Conservation (phyloP, 2,113 vertebrate species). For the Edolisoma coerulescens region DNA sequence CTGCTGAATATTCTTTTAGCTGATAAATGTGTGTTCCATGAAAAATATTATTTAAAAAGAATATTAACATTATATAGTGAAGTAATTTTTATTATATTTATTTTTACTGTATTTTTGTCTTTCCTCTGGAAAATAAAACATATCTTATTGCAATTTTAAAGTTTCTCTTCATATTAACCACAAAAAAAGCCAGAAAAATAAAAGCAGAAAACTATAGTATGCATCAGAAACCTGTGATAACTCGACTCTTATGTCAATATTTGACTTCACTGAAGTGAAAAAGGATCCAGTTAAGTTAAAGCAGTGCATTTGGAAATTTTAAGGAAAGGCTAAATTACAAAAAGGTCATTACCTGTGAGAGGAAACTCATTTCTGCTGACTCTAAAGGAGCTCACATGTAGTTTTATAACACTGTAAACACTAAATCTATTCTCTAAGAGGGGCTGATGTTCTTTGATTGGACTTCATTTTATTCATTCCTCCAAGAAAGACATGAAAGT, state of each 20-base stretch:
- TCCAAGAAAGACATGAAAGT: neutral
- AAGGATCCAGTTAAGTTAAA: conserved; percentile 23
- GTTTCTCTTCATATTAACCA: neutral
- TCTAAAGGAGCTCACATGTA: neutral
- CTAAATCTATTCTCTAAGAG: conserved; percentile 2
- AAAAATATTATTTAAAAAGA: neutral
- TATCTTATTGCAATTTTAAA: neutral
- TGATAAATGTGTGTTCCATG: neutral
- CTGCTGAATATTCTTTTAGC: neutral
- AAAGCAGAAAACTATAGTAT: neutral
- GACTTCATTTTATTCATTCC: conserved; percentile 4
- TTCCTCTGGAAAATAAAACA: neutral
- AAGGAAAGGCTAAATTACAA: conserved; percentile 23
- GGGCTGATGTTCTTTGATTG: neutral
- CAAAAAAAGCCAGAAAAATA: neutral
- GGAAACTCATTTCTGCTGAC: neutral
- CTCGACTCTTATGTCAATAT: neutral
- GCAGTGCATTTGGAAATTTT: conserved; percentile 11
- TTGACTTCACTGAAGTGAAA: neutral
- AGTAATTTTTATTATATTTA: neutral
- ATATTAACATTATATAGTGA: neutral
- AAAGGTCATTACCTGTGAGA: neutral
- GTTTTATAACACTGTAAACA: neutral
- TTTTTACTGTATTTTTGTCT: neutral
- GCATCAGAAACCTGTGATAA: neutral